Evolutionary conservation across 1,140 invertebrate species (phyloP), one percentile per base, ranked within the genome.

Genomic region (Neelides sp.): DNA sequence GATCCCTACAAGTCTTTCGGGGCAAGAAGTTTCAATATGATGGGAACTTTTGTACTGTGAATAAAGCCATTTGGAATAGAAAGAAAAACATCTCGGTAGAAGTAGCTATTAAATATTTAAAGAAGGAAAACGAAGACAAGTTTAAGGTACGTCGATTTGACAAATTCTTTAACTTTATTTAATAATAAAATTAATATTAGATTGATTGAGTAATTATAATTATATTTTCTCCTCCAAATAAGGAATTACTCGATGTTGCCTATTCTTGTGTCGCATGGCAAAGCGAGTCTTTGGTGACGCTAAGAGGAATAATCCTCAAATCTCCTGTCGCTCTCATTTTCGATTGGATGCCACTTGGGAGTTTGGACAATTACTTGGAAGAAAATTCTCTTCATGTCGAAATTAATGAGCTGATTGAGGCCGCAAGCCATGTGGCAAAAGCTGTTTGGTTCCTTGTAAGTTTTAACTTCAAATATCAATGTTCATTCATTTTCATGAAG

Each of bases 321-420:
- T 78, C 75, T 46, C 76, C 80, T 2, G 75, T 85, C n/a, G 78
- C 84, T 12, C 75, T 91, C 70, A 74, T 91, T 10, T 69, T 84
- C 56, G 88, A 93, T 68, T 80, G 81, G 64, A 71, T 87, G 27
- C 77, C 77, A 26, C 70, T 79, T 19, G 87, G 86, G 37, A 76
- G 81, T 1, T 70, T 93, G 1, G 82, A 90, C 64, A 65, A 69
- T 44, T 91, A 86, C 66, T 24, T 43, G 48, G 2, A 45, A 26
- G 53, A 57, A 36, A 54, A 61, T 42, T 26, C 12, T 13, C 39
- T 55, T 2, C 46, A 49, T 27, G 66, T 88, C 1, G 76, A 78
- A 63, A 70, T 73, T 19, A 73, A 80, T 4, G 82, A 86, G 64
- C 68, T 91, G 53, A 77, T 89, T 49, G 83, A 90, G 66, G 59